Evolutionary conservation across 2,888 invertebrate genomes (phyloP), one percentile per base, ranked within the genome.

Genomic region (Osedax fenrisi): DNA sequence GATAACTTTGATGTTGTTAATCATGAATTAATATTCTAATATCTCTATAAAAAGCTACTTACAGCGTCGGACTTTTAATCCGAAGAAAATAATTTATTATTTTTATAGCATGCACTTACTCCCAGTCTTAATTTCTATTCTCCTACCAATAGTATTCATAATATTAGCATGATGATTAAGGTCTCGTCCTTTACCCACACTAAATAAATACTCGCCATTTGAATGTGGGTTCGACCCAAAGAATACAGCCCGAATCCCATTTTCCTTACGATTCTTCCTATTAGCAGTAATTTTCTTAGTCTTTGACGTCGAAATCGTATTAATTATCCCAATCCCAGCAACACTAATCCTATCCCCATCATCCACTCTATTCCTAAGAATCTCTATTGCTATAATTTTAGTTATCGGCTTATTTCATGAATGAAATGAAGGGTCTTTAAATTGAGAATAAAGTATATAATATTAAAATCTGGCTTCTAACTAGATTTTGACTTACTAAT

Each of bases 251-350:
- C 87, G 87, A 1, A 41, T 87, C n/a, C 87, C 88, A 0, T 88
- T 88, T 80, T 88, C 88, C 17, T 77, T 88, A 81, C 89, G 88
- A 84, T 88, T 90, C 86, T 88, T 88, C 86, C 82, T 88, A 88
- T 56, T 89, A 83, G 87, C 89, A 56, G 85, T 89, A 82, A 88
- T 90, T 86, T 90, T 90, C 82, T 84, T 89, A 87, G 89, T 90
- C 86, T 90, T 90, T 87, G 89, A 90, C 86, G 87, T 89, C 76
- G 89, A 89, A 88, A 89, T 90, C 85, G 87, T 88, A 0, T 79
- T 89, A 26, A 23, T 78, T 25, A 73, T 77, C 17, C 78, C 78
- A 0, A 26, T 75, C 17, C 77, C 86, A 78, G 81, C 85, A 24
- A 79, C 79, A 67, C 27, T 76, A 1, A 62, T n/a, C 17, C 25